A percentile compares a stretch with the other conserved stretches of the same genome.
Evolutionary conservation across 2,113 vertebrate genomes (phyloP).

Genomic region (Eurystomus gularis): DNA sequence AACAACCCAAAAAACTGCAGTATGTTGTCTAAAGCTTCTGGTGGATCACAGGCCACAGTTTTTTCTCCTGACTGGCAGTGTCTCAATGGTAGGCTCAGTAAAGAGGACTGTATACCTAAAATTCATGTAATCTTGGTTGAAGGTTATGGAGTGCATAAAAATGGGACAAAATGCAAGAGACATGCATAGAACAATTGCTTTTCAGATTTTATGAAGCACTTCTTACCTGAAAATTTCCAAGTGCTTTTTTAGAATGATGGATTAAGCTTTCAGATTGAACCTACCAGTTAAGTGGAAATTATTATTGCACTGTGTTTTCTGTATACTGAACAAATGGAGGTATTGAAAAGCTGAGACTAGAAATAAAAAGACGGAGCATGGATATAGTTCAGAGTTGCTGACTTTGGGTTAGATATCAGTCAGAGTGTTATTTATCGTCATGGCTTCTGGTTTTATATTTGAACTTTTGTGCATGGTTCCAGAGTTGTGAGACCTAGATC

Average conservation of each 20-base stretch:
- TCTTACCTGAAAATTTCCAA: neutral
- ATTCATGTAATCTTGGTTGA: neutral
- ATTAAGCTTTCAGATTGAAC: slow-evolving; percentile 33
- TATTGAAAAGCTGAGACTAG: neutral
- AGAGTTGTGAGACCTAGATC: neutral
- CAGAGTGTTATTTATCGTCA: neutral
- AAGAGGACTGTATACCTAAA: neutral
- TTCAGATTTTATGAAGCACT: slow-evolving; percentile 38
- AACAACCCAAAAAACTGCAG: neutral
- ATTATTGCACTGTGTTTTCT: neutral
- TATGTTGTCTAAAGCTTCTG: neutral
- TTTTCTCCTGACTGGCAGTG: neutral
- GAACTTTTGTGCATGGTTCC: neutral
- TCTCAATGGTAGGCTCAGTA: neutral
- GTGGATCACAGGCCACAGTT: neutral
- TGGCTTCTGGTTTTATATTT: neutral
- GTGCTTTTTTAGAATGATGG: slow-evolving; percentile 7
- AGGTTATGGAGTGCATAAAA: neutral
- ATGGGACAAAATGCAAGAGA: neutral
- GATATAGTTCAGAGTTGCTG: neutral
- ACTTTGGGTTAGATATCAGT: neutral
- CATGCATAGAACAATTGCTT: neutral
- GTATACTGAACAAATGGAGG: neutral
- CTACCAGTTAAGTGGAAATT: slow-evolving; percentile 7
- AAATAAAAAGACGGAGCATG: neutral